Evolutionary conservation across 1,140 invertebrate genomes (phyloP).

Genomic region (Nephila pilipes): DNA sequence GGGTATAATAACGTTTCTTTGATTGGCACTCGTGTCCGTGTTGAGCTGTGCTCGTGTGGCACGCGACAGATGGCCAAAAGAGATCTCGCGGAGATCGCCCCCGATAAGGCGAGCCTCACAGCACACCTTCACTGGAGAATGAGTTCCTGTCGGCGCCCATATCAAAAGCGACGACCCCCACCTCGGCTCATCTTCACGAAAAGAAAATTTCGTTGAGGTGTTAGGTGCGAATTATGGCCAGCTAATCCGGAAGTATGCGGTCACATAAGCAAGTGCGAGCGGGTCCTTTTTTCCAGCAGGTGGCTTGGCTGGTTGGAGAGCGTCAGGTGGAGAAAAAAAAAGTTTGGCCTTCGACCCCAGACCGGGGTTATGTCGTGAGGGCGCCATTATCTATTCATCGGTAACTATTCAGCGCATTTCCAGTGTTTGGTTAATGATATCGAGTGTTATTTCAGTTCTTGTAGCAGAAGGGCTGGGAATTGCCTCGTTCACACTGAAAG

Average conservation of each 20-base stretch:
- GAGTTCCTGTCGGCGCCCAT: background rate
- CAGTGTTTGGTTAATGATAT: conserved; percentile 74
- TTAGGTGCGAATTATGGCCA: conserved; percentile 22
- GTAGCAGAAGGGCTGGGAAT: background rate
- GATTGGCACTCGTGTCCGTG: too few relatives aligned
- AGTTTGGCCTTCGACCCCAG: background rate
- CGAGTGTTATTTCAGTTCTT: conserved; percentile 68
- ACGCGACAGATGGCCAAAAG: too few relatives aligned
- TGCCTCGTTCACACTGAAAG: conserved; percentile 57
- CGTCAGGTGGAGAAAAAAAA: background rate
- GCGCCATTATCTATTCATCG: conserved; percentile 72
- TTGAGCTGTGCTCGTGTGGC: too few relatives aligned
- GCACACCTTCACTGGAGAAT: too few relatives aligned
- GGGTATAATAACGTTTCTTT: too few relatives aligned
- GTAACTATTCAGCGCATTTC: conserved; percentile 56
- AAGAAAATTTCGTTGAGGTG: conserved; percentile 35
- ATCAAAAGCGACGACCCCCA: background rate
- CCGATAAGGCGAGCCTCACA: too few relatives aligned
- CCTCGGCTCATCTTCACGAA: background rate
- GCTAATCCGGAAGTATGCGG: conserved; percentile 6
- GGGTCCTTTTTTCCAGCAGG: conserved; percentile 40
- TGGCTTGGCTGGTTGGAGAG: background rate
- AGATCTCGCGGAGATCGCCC: too few relatives aligned
- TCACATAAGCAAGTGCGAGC: background rate
- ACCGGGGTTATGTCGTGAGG: conserved; percentile 62